These are phyloP conservation scores for Sceloporus tristichus DNA, from an alignment of 2,113 vertebrate genomes.

Conservation along the genomic window DNA sequence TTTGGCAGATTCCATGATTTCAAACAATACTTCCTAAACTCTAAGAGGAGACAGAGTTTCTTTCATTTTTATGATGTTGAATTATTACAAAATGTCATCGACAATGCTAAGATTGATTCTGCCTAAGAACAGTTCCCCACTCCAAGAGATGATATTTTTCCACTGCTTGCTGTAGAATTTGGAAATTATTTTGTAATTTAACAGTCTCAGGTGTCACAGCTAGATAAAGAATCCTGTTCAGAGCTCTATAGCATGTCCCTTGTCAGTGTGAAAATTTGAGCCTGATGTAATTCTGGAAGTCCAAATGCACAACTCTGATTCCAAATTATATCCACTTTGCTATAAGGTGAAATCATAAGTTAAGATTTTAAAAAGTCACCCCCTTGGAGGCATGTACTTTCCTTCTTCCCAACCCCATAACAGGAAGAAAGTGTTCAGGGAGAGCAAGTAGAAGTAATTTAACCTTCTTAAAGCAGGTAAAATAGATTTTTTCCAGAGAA, in stretches of 20 bases:
- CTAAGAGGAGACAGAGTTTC: slow-evolving; percentile 1
- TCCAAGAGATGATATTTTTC: slow-evolving; percentile 58
- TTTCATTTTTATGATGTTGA: background rate
- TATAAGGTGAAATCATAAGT: slow-evolving; percentile 58
- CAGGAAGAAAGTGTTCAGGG: slow-evolving; percentile 42
- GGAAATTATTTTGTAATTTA: slow-evolving; percentile 77
- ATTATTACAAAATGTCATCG: slow-evolving; percentile 52
- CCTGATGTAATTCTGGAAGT: slow-evolving; percentile 67
- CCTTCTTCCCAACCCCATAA: slow-evolving; percentile 7
- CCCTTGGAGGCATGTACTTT: slow-evolving; percentile 52
- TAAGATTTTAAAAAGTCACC: slow-evolving; percentile 48
- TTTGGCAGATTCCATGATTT: slow-evolving; percentile 50
- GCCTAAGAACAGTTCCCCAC: slow-evolving; percentile 60
- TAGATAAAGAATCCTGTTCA: slow-evolving; percentile 72
- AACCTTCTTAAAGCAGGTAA: slow-evolving; percentile 38
- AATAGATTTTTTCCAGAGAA: slow-evolving; percentile 51
- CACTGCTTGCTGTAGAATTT: slow-evolving; percentile 47
- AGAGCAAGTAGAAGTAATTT: slow-evolving; percentile 54
- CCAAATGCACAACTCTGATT: slow-evolving; percentile 47
- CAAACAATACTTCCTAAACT: slow-evolving; percentile 56
- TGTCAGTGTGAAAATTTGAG: slow-evolving; percentile 56
- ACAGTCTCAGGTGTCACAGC: slow-evolving; percentile 72
- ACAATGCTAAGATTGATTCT: slow-evolving; percentile 55
- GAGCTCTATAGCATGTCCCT: slow-evolving; percentile 30
- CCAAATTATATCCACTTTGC: slow-evolving; percentile 57